Base-by-base conservation (phyloP, 53 echinoderm and acorn worm genomes). In the Luidia sarsii region DNA sequence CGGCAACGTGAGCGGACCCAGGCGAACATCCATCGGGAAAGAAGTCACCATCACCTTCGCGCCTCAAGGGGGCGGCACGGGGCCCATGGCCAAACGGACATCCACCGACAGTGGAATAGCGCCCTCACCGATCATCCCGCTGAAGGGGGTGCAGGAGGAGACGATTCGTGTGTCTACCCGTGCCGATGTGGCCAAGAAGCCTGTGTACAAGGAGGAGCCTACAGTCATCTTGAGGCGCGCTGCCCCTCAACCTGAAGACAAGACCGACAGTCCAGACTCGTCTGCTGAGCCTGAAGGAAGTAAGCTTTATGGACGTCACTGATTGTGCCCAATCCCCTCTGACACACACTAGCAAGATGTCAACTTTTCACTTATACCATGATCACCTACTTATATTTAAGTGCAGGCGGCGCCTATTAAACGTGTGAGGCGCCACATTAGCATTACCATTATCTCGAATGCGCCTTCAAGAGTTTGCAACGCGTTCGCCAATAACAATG, bases 31-130 rank as follows among this genome's bases (percentile, higher is more conserved):
- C 31, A 46, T 83, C 35, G 83, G 83, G 20, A 70, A 83, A 50
- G 83, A 83, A 14, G 71, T 83, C 70, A 83, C 83, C 70, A 83
- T 83, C 70, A 83, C 83, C 23, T 83, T 83, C 37, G 83, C 61
- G 43, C 70, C 70, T 29, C 83, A 70, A 32, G 36, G 38, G 15
- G 37, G 39, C 23, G 9, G 4, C 16, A 31, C 37, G 34, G 49
- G 48, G 11, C 56, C 55, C 27, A 23, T 39, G 29, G 39, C 74
- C 8, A 59, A 59, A 33, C 59, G 60, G 33, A 16, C 57, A 13
- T 74, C 74, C 41, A 41, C 43, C 6, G 74, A 74, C 39, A 56
- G 39, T 19, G 74, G 57, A 7, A 39, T 23, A 39, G 41, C 75
- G 11, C 16, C 45, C 0, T 3, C 77, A 20, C 10, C 14, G 3